Conservation (phyloP, 2,888 invertebrate genomes). For the Mylabris sibirica region DNA sequence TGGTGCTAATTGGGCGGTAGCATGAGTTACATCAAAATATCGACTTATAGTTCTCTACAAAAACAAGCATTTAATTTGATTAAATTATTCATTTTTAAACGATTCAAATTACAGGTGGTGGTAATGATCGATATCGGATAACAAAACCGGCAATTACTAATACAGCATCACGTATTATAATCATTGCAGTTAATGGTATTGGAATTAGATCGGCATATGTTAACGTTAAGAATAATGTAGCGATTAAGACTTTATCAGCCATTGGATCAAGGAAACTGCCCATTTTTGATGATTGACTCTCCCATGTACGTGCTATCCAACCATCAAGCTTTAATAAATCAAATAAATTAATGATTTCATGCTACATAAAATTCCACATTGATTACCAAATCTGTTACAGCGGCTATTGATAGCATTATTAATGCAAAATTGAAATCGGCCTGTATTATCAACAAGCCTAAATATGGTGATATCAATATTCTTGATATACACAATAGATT, state of each 20-base stretch:
- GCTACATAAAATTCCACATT: conserved; percentile 1
- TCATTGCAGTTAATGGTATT: conserved; percentile 77
- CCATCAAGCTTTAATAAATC: conserved; percentile 80
- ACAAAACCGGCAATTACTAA: conserved; percentile 87
- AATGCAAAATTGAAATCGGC: conserved; percentile 83
- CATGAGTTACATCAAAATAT: conserved; percentile 91
- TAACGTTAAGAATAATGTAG: conserved; percentile 85
- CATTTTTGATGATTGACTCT: conserved; percentile 88
- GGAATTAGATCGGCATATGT: conserved; percentile 89
- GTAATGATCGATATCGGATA: conserved; percentile 88
- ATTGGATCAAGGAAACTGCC: conserved; percentile 96
- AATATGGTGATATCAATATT: conserved; percentile 85
- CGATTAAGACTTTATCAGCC: conserved; percentile 95
- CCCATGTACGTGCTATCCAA: conserved; percentile 93
- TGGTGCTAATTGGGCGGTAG: conserved; percentile 91
- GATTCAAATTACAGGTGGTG: conserved; percentile 79
- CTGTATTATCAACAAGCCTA: conserved; percentile 88
- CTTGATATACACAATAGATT: conserved; percentile 88
- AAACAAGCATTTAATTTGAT: conserved; percentile 36
- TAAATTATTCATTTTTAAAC: background rate
- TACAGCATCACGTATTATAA: conserved; percentile 83
- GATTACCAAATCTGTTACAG: conserved; percentile 86
- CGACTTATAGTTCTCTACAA: conserved; percentile 83
- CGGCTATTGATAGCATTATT: conserved; percentile 83
- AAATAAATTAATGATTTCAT: conserved; percentile 1